These are phyloP conservation scores for Macrocentrus cingulum DNA, from an alignment of 1,140 invertebrate genomes.

Conservation along the genomic window DNA sequence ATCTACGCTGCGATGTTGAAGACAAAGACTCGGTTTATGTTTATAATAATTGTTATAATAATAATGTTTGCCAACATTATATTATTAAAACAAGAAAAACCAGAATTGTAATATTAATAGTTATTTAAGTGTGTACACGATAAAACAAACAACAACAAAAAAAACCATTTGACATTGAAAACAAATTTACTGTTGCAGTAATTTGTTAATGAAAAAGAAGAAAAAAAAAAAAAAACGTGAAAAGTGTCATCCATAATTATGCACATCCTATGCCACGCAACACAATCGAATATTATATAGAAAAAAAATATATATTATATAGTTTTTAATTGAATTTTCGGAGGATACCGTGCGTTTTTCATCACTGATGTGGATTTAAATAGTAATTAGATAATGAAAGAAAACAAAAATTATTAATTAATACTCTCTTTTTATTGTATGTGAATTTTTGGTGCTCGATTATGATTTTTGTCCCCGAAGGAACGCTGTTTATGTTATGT, in stretches of 20 bases:
- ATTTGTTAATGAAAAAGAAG: constrained; percentile 28
- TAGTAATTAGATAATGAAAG: background rate
- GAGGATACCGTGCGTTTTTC: constrained; percentile 14
- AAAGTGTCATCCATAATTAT: constrained; percentile 27
- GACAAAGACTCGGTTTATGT: constrained; percentile 41
- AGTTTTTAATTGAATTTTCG: constrained; percentile 19
- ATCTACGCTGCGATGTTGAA: constrained; percentile 36
- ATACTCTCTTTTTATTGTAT: constrained; percentile 40
- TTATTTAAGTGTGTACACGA: no score
- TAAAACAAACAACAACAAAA: constrained; percentile 18
- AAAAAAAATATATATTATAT: no score
- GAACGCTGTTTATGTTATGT: constrained; percentile 45
- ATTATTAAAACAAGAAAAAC: constrained; percentile 26
- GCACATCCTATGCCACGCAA: constrained; percentile 36
- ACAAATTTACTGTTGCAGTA: constrained; percentile 26
- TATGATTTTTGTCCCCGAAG: constrained; percentile 32
- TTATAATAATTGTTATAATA: constrained; percentile 36
- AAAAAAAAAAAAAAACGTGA: no score
- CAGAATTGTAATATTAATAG: constrained; percentile 3
- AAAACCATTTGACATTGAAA: constrained; percentile 27
- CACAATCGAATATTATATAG: constrained; percentile 26
- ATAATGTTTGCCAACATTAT: constrained; percentile 35
- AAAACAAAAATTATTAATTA: constrained; percentile 31
- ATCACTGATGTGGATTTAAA: no score
- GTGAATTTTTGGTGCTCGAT: constrained; percentile 53